A percentile compares a stretch with the other conserved stretches of the same genome.
Conservation (phyloP, 2,113 vertebrate species). For the Danio rerio region GRCz12tu NC_133199.1:40942501-40943000, state of each 20-base stretch:
- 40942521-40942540: conserved; percentile 97
- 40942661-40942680: no score
- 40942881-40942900: no score
- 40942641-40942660: background rate
- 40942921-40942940: no score
- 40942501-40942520: conserved; percentile 99
- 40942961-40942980: no score
- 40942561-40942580: background rate
- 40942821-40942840: background rate
- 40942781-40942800: no score
- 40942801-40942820: background rate
- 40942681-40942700: no score
- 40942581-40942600: background rate
- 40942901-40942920: no score
- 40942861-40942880: background rate
- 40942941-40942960: background rate
- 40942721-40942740: no score
- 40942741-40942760: no score
- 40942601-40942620: background rate
- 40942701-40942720: no score
- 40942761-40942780: no score
- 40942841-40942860: conserved; percentile 5
- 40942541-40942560: conserved; percentile 76
- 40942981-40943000: no score
- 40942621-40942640: conserved; percentile 1